Conservation (phyloP, 2,113 vertebrate genomes). For the Caranx ignobilis region DNA sequence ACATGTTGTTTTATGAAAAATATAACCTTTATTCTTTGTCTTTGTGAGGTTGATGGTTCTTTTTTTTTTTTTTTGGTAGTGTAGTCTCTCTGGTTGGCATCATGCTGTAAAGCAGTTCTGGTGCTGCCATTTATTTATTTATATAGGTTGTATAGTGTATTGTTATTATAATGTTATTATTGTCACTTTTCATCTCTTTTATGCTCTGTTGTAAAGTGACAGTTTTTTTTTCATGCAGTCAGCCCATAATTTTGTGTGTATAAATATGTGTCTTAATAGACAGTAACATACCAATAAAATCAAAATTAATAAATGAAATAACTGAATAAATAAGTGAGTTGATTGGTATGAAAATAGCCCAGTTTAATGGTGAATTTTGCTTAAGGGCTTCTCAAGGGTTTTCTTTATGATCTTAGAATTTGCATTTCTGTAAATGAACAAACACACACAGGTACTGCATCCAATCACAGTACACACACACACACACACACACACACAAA, state of each 20-base stretch:
- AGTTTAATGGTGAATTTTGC: neutral
- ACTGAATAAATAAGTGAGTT: neutral
- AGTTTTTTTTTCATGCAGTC: too few species aligned
- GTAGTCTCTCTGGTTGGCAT: neutral
- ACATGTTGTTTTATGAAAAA: neutral
- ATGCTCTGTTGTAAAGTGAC: neutral
- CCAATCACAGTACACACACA: neutral
- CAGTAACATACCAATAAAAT: neutral
- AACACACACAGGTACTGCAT: too few species aligned
- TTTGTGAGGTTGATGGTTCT: neutral
- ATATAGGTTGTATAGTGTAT: neutral
- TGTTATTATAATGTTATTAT: neutral
- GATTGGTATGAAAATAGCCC: neutral
- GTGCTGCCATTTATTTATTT: neutral
- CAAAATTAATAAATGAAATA: too few species aligned
- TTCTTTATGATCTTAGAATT: neutral
- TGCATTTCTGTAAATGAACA: neutral
- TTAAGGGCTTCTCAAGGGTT: neutral
- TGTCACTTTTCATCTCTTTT: constrained; percentile 23
- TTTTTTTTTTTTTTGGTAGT: neutral
- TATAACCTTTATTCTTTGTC: neutral
- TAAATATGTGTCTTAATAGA: neutral
- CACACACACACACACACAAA: neutral
- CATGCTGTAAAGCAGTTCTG: neutral
- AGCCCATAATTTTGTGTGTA: neutral